Evolutionary conservation across 2,113 vertebrate genomes (phyloP).

Genomic region (Dromiciops gliroides): DNA sequence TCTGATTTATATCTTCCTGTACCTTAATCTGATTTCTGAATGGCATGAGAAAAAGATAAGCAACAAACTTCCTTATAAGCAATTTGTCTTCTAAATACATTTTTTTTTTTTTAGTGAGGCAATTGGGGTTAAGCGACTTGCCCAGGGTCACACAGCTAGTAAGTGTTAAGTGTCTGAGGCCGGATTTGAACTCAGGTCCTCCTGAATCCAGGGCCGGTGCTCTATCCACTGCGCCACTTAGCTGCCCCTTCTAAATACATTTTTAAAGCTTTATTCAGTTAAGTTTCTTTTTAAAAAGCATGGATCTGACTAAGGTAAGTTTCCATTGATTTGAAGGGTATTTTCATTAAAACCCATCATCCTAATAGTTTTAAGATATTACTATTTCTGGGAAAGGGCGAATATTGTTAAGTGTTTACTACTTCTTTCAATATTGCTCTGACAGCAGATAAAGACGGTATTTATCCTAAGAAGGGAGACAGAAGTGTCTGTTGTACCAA

Average conservation of each 20-base stretch:
- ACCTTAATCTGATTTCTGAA: not conserved
- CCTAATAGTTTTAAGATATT: slow-evolving; percentile 34
- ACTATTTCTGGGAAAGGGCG: slow-evolving; percentile 31
- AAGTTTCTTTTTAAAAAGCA: slow-evolving; percentile 21
- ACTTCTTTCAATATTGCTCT: slow-evolving; percentile 26
- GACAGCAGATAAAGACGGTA: slow-evolving; percentile 33
- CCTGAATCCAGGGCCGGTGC: too few relatives aligned
- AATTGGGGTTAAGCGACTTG: too few relatives aligned
- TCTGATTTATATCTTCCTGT: not conserved
- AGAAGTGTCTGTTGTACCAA: not conserved
- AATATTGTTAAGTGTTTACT: slow-evolving; percentile 9
- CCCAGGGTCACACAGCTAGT: too few relatives aligned
- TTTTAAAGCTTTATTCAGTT: slow-evolving; percentile 1
- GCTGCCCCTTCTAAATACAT: too few relatives aligned
- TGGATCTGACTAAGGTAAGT: slow-evolving; percentile 26
- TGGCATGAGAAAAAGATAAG: slow-evolving; percentile 26
- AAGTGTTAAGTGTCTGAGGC: too few relatives aligned
- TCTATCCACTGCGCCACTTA: too few relatives aligned
- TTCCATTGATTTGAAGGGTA: slow-evolving; percentile 34
- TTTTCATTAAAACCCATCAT: slow-evolving; percentile 39
- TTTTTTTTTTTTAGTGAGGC: too few relatives aligned
- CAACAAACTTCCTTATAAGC: not conserved
- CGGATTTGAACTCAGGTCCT: too few relatives aligned
- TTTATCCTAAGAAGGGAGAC: not conserved
- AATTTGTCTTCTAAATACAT: not conserved